phyloP scores from a whole-genome alignment of 2,888 invertebrate genomes.

The Entomobrya multifasciata region DNA sequence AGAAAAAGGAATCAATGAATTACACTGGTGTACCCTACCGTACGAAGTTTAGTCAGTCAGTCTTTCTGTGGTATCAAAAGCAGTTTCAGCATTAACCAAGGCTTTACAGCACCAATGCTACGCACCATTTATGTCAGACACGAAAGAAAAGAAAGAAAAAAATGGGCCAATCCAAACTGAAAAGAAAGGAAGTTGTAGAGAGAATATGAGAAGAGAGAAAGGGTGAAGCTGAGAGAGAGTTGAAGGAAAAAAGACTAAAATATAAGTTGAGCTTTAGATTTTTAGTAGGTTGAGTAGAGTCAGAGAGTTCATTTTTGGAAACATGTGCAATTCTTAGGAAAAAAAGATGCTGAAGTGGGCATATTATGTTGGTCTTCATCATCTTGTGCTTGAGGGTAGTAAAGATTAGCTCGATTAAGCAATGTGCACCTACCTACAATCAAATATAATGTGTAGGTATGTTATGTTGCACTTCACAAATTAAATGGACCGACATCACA shows the following conservation, averaged over 20 bases:
- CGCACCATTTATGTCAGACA: constrained; percentile 15
- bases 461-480: too few relatives aligned
- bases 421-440: too few relatives aligned
- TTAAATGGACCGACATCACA: too few relatives aligned
- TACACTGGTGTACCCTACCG: neutral
- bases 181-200: neutral
- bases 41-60: too few relatives aligned
- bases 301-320: neutral
- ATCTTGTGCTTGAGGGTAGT: too few relatives aligned
- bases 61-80: too few relatives aligned
- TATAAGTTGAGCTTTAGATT: neutral
- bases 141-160: neutral
- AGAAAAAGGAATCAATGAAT: constrained; percentile 26
- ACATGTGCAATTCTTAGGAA: neutral
- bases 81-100: neutral
- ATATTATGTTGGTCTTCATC: too few relatives aligned
- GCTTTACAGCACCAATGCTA: neutral
- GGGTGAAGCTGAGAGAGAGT: neutral
- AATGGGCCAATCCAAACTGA: neutral
- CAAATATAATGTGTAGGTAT: too few relatives aligned
- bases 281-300: neutral
- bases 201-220: neutral
- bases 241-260: neutral
- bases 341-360: too few relatives aligned
- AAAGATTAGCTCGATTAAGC: too few relatives aligned